phyloP scores from a whole-genome alignment of 2,797 vertebrate genomes.

The Sebastes steindachneri region DNA sequence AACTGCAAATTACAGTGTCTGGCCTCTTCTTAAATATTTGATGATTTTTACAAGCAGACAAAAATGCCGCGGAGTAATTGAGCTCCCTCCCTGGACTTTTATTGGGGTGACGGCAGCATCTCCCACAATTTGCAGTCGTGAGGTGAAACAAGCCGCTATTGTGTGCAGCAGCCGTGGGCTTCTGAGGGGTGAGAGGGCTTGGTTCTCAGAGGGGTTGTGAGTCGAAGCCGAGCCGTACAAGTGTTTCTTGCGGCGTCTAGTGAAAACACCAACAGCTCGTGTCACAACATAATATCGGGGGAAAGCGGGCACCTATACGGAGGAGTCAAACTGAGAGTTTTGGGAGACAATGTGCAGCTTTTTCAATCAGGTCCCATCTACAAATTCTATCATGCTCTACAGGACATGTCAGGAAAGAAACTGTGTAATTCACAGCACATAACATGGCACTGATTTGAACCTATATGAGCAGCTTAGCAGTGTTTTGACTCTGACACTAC shows the following conservation, averaged over 20 bases:
- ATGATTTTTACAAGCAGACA: slow-evolving; percentile 80
- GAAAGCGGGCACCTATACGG: slow-evolving; percentile 9
- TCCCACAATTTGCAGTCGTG: slow-evolving; percentile 60
- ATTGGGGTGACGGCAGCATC: slow-evolving; percentile 79
- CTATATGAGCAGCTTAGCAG: slow-evolving; percentile 13
- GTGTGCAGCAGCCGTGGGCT: slow-evolving; percentile 45
- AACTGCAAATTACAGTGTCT: slow-evolving; percentile 75
- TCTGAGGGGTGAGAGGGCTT: slow-evolving; percentile 42
- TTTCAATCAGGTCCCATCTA: background rate
- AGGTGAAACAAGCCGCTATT: slow-evolving; percentile 75
- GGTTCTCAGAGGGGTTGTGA: slow-evolving; percentile 41
- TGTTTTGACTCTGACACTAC: slow-evolving; percentile 18
- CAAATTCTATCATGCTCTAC: background rate
- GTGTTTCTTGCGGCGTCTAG: slow-evolving; percentile 44
- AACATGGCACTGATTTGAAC: slow-evolving; percentile 7
- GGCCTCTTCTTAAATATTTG: slow-evolving; percentile 73
- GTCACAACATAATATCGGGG: slow-evolving; percentile 42
- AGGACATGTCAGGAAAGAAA: background rate
- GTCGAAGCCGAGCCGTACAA: slow-evolving; percentile 26
- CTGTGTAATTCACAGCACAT: background rate
- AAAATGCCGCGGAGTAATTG: slow-evolving; percentile 68
- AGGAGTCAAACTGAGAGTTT: background rate
- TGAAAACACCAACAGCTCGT: slow-evolving; percentile 33
- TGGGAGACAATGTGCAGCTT: slow-evolving; percentile 1
- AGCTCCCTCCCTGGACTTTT: slow-evolving; percentile 72